Evolutionary conservation across 2,797 vertebrate genomes (phyloP), one percentile per base, ranked within the genome.

Genomic region (Sarcoramphus papa): DNA sequence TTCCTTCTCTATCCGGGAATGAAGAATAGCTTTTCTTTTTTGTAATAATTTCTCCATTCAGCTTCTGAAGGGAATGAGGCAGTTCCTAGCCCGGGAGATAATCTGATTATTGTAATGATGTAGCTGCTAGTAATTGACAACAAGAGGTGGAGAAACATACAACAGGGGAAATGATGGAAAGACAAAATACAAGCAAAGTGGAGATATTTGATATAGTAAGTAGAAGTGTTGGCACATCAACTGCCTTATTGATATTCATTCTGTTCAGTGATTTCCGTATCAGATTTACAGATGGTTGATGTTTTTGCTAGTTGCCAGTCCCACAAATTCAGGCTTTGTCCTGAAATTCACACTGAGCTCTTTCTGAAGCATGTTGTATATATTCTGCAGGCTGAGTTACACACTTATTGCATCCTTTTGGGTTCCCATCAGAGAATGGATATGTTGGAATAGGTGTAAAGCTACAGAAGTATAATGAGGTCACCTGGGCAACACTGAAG

Each of bases 181-280:
- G 67, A 74, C 21, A 40, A 90, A 84, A 45, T 59, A 65, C 1
- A 4, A 92, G 51, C 41, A 57, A 90, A 75, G 30, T 21, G 43
- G 41, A 93, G 53, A 65, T 90, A 77, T 53, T 87, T 85, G 45
- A 50, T 95, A 72, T 6, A 70, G 30, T 53, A 79, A 56, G 41
- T 25, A 73, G 51, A 92, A 84, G 22, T 74, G 77, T 64, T 92
- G 90, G 68, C 56, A 75, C 37, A 83, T 92, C 48, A 89, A 25
- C 43, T 85, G n/a, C 60, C 51, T 83, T 85, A 77, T 45, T 93
- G 53, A 89, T 89, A 91, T 43, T 79, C 74, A 92, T 91, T 93
- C 74, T 83, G 24, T 92, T 94, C 88, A 72, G 60, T 62, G 64
- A 80, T 85, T 85, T 89, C 72, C 2, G 0, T 74, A 64, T 77